Evolutionary conservation across 1,140 invertebrate genomes (phyloP).

Genomic region (Plutomurus gul): DNA sequence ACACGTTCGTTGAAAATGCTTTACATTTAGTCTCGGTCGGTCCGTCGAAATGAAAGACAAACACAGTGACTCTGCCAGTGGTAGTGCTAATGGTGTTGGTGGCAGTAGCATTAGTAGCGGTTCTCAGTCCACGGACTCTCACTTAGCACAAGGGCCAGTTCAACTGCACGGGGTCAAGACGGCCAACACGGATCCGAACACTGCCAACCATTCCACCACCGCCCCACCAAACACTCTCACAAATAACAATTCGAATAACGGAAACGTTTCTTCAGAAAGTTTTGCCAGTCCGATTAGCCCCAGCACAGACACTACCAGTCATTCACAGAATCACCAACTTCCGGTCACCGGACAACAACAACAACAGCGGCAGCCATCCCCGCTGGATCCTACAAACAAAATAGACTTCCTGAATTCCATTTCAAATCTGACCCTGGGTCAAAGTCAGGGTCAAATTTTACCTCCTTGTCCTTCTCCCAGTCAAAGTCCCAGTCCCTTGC

Average conservation of each 20-base stretch:
- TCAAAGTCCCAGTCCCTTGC: neutral
- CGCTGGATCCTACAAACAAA: neutral
- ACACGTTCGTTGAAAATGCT: neutral
- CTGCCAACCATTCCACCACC: neutral
- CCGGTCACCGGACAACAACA: neutral
- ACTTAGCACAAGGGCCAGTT: neutral
- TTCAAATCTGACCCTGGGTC: conserved; percentile 23
- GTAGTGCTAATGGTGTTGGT: conserved; percentile 20
- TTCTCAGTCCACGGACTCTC: neutral
- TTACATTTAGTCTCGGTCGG: neutral
- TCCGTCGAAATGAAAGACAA: conserved; percentile 43
- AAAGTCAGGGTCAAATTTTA: conserved; percentile 34
- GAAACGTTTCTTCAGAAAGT: neutral
- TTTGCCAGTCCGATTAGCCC: neutral
- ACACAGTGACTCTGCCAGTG: conserved; percentile 29
- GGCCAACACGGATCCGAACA: neutral
- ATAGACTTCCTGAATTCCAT: neutral
- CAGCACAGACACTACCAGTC: neutral
- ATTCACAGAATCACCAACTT: neutral
- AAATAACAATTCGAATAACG: neutral
- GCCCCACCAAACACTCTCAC: neutral
- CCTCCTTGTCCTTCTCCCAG: neutral
- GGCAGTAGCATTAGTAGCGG: neutral
- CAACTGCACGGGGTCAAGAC: neutral
- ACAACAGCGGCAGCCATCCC: neutral